These are phyloP conservation scores for Oreochromis niloticus DNA, from an alignment of 2,113 vertebrate genomes.

Conservation along the genomic window DNA sequence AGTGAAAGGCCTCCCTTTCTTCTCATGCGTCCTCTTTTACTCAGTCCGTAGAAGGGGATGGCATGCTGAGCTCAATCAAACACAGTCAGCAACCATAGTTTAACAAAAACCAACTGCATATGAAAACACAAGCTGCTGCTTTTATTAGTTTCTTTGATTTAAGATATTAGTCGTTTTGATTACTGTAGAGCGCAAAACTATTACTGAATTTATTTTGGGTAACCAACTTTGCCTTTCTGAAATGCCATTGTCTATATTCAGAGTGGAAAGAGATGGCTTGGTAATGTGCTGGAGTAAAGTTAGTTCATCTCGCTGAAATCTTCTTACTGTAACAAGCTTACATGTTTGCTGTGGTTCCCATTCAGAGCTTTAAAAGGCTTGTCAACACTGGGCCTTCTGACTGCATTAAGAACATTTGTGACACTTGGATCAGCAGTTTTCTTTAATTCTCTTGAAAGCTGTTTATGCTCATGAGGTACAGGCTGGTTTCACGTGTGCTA, in stretches of 20 bases:
- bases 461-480: not conserved
- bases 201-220: not conserved
- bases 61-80: constrained; percentile 7
- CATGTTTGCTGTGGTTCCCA: constrained; percentile 50
- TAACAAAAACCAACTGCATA: not conserved
- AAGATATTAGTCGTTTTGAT: not conserved
- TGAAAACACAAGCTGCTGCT: not conserved
- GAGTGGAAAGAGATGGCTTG: not conserved
- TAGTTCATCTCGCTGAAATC: constrained; percentile 67
- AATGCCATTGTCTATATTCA: not conserved
- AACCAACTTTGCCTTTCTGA: not conserved
- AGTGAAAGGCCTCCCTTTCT: constrained; percentile 25
- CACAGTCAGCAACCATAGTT: not conserved
- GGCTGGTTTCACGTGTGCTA: not conserved
- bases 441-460: not conserved
- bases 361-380: constrained; percentile 27
- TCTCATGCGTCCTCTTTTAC: constrained; percentile 5
- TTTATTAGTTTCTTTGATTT: not conserved
- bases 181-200: not conserved
- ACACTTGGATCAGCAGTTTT: not conserved
- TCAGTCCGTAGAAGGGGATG: not conserved
- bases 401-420: not conserved
- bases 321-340: constrained; percentile 72
- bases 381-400: not conserved
- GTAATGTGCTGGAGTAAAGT: constrained; percentile 49